Conservation (phyloP, 2,888 invertebrate species). For the Prosapia bicincta region DNA sequence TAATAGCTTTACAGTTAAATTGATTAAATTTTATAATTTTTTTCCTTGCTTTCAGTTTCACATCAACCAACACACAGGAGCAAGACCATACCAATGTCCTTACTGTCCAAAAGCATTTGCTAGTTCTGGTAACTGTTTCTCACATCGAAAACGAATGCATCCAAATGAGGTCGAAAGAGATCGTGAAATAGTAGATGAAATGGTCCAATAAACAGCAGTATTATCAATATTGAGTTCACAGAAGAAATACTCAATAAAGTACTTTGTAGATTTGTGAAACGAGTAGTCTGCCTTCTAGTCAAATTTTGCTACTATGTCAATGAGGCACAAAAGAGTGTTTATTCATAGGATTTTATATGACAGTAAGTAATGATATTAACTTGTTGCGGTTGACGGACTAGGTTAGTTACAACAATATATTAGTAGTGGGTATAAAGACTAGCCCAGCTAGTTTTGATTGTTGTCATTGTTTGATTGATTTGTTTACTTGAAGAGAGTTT, state of each 20-base stretch:
- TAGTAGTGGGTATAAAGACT: no score
- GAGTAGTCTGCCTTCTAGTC: not conserved
- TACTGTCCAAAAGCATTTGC: slow-evolving; percentile 69
- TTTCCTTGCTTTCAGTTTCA: slow-evolving; percentile 54
- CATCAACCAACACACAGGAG: slow-evolving; percentile 72
- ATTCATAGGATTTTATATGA: no score
- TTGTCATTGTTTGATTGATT: no score
- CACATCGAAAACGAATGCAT: slow-evolving; percentile 69
- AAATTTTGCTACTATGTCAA: not conserved
- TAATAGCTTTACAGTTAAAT: no score
- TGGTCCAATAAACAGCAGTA: slow-evolving; percentile 6
- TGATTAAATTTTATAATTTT: no score
- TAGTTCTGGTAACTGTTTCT: slow-evolving; percentile 70
- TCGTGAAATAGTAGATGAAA: slow-evolving; percentile 33
- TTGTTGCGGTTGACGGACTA: no score
- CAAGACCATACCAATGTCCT: slow-evolving; percentile 67
- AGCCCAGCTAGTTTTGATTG: no score
- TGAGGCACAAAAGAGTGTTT: not conserved
- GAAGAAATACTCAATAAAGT: not conserved
- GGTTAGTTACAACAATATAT: no score
- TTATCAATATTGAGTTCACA: not conserved
- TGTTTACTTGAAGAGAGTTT: no score
- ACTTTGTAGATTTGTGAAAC: not conserved
- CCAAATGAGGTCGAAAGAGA: slow-evolving; percentile 58
- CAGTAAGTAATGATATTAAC: no score